Base-by-base conservation (phyloP, 2,113 vertebrate genomes). In the Vulpes vulpes region DNA sequence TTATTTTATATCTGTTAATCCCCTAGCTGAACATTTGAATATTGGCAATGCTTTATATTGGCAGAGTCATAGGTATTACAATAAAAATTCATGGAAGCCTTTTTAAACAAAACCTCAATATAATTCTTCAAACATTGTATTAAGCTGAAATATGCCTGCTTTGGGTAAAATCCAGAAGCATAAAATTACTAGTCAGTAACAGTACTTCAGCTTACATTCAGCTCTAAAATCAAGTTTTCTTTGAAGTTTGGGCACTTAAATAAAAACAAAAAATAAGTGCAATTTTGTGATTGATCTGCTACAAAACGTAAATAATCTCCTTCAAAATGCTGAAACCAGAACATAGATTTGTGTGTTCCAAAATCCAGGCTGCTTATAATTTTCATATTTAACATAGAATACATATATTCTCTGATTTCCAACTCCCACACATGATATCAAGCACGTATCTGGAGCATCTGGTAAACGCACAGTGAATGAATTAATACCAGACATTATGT, bases 1-100 rank as follows among this genome's bases (percentile, higher is more conserved):
- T 97, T 91, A 86, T 87, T 97, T 97, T 94, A 93, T 91, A 82
- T 78, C 83, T 97, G 69, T 94, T 97, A 97, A 97, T 91, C n/a
- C 69, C 65, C 49, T 87, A 55, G 64, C 60, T 85, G 95, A 96
- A 32, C 11, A 15, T 92, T 93, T 95, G 35, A 83, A 87, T 97
- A 81, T 73, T 93, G 71, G 51, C n/a, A 74, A 51, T 43, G 1
- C 22, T 96, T 93, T 95, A 23, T 96, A 86, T 96, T 98, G 96
- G 69, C 49, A 11, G 69, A 92, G 57, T 67, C 57, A 88, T 38
- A 91, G 62, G 27, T 67, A 91, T 95, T 95, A 93, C 5, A 92
- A 93, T 95, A 91, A 95, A 96, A 97, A 94, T 89, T 91, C 84
- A 95, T 64, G 76, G 23, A 94, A 93, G 38, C 2, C 51, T 89